These are phyloP conservation scores for Toxostoma redivivum DNA, from an alignment of 2,113 vertebrate species.

Conservation along the genomic window DNA sequence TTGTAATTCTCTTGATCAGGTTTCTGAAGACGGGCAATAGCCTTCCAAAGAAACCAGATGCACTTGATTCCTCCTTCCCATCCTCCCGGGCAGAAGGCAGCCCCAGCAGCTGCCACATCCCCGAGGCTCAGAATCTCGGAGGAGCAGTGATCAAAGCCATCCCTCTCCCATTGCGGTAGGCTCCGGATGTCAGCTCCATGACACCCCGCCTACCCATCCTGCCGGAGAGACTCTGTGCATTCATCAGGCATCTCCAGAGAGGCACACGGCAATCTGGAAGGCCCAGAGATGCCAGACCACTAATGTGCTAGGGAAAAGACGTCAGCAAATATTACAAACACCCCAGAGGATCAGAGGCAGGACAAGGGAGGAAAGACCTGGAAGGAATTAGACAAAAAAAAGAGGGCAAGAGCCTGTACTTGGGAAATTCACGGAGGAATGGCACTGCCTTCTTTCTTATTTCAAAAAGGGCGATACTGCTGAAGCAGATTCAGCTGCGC, in stretches of 20 bases:
- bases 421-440: background rate
- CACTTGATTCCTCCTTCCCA: background rate
- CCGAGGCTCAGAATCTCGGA: background rate
- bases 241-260: slow-evolving; percentile 53
- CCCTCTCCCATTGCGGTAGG: background rate
- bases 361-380: slow-evolving; percentile 21
- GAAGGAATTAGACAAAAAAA: background rate
- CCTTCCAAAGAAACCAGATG: background rate
- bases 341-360: background rate
- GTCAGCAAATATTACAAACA: background rate
- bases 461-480: background rate
- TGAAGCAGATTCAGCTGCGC: background rate
- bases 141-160: slow-evolving; percentile 42
- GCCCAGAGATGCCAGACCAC: slow-evolving; percentile 42
- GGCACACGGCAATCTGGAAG: slow-evolving; percentile 45
- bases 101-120: slow-evolving; percentile 27
- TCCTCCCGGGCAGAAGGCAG: background rate
- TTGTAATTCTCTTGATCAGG: background rate
- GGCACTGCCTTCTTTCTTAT: background rate
- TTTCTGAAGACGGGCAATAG: background rate
- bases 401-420: background rate
- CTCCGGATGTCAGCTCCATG: slow-evolving; percentile 36
- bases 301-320: slow-evolving; percentile 27
- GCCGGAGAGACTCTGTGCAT: slow-evolving; percentile 18
- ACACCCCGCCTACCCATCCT: slow-evolving; percentile 43